A percentile compares a stretch with the other conserved stretches of the same genome.
Conservation (phyloP, 2,113 vertebrate species). For the Cyprinodon brontotheroides region DNA sequence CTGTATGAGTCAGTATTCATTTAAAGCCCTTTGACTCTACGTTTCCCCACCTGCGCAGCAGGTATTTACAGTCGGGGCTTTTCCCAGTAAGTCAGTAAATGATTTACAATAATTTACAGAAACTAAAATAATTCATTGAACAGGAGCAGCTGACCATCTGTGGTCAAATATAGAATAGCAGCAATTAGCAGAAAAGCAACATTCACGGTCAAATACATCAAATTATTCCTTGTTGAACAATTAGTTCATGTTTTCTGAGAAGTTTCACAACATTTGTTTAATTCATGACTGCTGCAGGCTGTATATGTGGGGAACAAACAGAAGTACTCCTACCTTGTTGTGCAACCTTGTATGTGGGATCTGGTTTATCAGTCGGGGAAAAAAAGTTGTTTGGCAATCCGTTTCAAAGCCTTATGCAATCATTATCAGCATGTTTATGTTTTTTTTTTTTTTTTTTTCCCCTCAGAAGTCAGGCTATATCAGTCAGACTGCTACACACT, state of each 20-base stretch:
- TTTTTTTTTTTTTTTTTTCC: background rate
- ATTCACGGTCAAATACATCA: constrained; percentile 1
- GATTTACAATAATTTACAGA: constrained; percentile 41
- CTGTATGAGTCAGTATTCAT: constrained; percentile 53
- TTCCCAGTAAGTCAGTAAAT: constrained; percentile 48
- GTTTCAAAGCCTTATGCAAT: constrained; percentile 15
- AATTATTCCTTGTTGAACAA: background rate
- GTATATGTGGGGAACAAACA: constrained; percentile 45
- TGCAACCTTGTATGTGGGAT: constrained; percentile 52
- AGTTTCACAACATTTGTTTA: constrained; percentile 7
- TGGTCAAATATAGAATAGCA: constrained; percentile 28
- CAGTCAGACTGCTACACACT: background rate
- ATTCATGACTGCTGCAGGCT: constrained; percentile 40
- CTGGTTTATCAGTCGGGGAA: constrained; percentile 27
- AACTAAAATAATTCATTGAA: constrained; percentile 2
- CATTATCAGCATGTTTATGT: background rate
- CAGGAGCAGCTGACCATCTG: constrained; percentile 13
- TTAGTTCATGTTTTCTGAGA: constrained; percentile 11
- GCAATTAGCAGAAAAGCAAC: constrained; percentile 23
- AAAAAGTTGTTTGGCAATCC: constrained; percentile 7
- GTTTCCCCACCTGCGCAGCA: constrained; percentile 20
- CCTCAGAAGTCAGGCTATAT: background rate
- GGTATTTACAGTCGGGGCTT: constrained; percentile 28
- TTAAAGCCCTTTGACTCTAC: constrained; percentile 43
- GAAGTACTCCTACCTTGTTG: constrained; percentile 50